Conservation (phyloP, 2,797 vertebrate genomes). For the Rallus crepitans region DNA sequence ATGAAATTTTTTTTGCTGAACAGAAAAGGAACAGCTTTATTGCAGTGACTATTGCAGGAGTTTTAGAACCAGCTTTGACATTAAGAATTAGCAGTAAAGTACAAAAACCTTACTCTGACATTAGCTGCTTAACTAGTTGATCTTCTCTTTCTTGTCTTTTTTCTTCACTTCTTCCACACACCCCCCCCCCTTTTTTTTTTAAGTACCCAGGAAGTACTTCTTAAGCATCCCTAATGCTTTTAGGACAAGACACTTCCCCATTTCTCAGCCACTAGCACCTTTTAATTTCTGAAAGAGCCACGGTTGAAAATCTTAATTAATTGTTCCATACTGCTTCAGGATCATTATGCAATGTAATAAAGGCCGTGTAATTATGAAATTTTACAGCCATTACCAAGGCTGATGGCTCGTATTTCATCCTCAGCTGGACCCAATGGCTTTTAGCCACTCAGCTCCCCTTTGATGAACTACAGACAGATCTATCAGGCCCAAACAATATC, state of each 20-base stretch:
- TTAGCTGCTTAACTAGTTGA: slow-evolving; percentile 16
- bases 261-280: slow-evolving; percentile 92
- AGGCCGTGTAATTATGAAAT: slow-evolving; percentile 99
- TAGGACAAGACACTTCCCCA: slow-evolving; percentile 91
- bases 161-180: not conserved
- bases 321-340: slow-evolving; percentile 99
- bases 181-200: not conserved
- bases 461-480: slow-evolving; percentile 92
- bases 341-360: slow-evolving; percentile 99
- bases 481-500: slow-evolving; percentile 97
- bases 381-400: slow-evolving; percentile 99
- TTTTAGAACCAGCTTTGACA: slow-evolving; percentile 38
- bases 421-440: slow-evolving; percentile 98
- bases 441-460: slow-evolving; percentile 85
- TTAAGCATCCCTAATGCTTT: slow-evolving; percentile 89
- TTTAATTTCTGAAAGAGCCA: slow-evolving; percentile 98
- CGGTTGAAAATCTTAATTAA: slow-evolving; percentile 99
- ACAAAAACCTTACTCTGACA: slow-evolving; percentile 11
- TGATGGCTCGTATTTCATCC: slow-evolving; percentile 99
- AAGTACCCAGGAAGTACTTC: slow-evolving; percentile 71
- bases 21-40: slow-evolving; percentile 51
- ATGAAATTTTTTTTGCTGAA: slow-evolving; percentile 66
- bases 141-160: not conserved
- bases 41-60: not conserved
- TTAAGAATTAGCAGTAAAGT: slow-evolving; percentile 34